phyloP scores from a whole-genome alignment of 2,113 vertebrate genomes.

The Gracilinanus agilis region DNA sequence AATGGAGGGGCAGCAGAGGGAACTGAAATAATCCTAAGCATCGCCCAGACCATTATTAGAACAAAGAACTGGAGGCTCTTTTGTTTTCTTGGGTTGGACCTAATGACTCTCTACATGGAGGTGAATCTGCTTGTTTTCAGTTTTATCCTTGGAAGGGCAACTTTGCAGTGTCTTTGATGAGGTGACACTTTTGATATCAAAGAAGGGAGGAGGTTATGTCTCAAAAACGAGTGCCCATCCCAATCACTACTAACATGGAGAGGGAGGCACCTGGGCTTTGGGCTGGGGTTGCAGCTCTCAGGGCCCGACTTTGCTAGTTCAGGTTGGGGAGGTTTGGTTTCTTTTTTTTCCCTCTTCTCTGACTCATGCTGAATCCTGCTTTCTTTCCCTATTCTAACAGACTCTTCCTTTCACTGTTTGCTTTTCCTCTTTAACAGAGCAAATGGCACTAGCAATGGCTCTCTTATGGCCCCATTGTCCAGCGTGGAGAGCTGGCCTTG shows the following conservation, averaged over 20 bases:
- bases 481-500: background rate
- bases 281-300: background rate
- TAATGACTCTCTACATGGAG: background rate
- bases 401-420: background rate
- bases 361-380: background rate
- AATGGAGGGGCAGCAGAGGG: background rate
- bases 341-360: constrained; percentile 18
- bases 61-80: background rate
- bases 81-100: background rate
- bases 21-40: background rate
- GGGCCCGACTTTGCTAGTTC: background rate
- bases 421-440: constrained; percentile 9
- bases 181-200: background rate
- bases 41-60: background rate
- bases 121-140: background rate
- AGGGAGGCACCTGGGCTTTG: background rate
- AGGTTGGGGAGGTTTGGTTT: background rate
- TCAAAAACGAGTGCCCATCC: background rate
- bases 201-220: background rate
- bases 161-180: background rate
- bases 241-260: background rate
- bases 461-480: background rate
- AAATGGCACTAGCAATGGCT: constrained; percentile 10
- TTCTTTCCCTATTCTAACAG: constrained; percentile 16
- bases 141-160: background rate